Base-by-base conservation (phyloP, 2,888 invertebrate species). In the Anticlea derivata region DNA sequence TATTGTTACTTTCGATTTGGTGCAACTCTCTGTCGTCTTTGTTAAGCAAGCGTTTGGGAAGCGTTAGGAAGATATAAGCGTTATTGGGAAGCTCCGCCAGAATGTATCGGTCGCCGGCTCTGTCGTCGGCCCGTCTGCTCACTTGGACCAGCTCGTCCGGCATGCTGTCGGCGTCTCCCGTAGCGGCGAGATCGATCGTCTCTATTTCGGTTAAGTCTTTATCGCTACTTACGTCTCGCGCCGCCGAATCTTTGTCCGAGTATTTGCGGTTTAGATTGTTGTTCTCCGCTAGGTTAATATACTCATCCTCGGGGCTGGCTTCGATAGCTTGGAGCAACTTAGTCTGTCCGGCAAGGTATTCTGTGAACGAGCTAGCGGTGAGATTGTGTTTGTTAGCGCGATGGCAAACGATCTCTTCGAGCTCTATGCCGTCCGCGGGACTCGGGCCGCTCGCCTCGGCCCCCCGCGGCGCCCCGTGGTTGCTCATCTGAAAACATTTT, bases 61-160 rank as follows among this genome's bases (percentile, higher is more conserved):
- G 69, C 63, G 84, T 82, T 77, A 84, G 70, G 65, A 82, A 75
- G 46, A 83, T 65, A 60, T 75, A 83, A 75, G 85, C 74, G 65
- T 80, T 82, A 65, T 79, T 78, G 66, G 78, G 69, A 57, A 80
- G 66, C 51, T 80, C 74, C 26, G 75, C 66, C 59, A 78, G 55
- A 37, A 75, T 52, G 48, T 66, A 68, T 44, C 68, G 60, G 44
- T 68, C 58, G 38, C 57, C 49, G 8, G 53, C 34, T 30, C 55
- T 49, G 6, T 53, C 46, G 17, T 54, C 50, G 7, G 39, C 37
- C 26, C 46, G 43, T 8, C 48, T 40, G 48, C 30, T 55, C 30
- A 46, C 13, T 20, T 38, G 47, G 8, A 44, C 34, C 11, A 43
- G 12, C 12, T 37, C 35, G 30, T 17, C 17, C 17, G 17, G 2